phyloP scores from a whole-genome alignment of 2,113 vertebrate genomes.

The Romanogobio albipinnatus region DNA sequence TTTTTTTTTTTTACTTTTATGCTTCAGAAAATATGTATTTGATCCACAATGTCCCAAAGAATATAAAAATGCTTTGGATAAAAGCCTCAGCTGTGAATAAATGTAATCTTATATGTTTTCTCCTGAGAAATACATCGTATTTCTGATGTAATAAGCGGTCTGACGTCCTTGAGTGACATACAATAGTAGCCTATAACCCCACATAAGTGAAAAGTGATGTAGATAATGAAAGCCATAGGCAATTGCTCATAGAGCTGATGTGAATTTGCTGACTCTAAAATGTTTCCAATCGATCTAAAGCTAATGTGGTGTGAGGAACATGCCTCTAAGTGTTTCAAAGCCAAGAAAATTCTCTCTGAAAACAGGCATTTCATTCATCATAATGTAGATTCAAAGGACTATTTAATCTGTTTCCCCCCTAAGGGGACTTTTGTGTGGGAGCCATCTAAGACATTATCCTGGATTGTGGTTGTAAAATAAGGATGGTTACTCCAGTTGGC shows the following conservation, averaged over 20 bases:
- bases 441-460: neutral
- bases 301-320: neutral
- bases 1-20: neutral
- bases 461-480: neutral
- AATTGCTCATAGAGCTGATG: neutral
- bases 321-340: neutral
- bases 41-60: too few species aligned
- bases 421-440: neutral
- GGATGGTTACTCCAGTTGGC: neutral
- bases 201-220: neutral
- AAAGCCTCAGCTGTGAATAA: neutral
- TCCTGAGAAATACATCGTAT: neutral
- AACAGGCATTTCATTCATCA: neutral
- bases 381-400: neutral
- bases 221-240: neutral
- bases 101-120: neutral
- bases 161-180: neutral
- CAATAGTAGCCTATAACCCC: neutral
- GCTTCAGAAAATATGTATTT: neutral
- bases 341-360: neutral
- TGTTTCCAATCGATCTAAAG: neutral
- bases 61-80: neutral
- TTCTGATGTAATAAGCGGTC: neutral
- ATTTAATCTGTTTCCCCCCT: neutral
- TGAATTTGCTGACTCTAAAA: neutral